Evolutionary conservation across 2,888 invertebrate species (phyloP).

Genomic region (Parochlus steinenii): DNA sequence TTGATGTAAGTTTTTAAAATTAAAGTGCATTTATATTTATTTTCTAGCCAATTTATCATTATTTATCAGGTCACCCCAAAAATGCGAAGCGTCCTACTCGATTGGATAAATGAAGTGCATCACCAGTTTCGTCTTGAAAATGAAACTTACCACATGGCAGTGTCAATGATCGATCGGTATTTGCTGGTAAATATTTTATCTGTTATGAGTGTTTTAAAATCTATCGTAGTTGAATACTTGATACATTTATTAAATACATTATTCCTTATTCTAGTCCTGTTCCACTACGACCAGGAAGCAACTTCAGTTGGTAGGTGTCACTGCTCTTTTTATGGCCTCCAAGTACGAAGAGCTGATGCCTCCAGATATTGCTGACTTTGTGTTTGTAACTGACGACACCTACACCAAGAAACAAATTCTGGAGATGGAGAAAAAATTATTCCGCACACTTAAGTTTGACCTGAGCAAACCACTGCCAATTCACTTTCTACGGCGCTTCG

Average conservation of each 20-base stretch:
- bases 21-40: not conserved
- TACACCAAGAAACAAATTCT: conserved; percentile 64
- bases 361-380: conserved; percentile 76
- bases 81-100: conserved; percentile 79
- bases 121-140: conserved; percentile 65
- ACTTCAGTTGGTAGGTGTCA: conserved; percentile 77
- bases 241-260: conserved; percentile 10
- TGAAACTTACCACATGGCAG: conserved; percentile 80
- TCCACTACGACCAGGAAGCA: conserved; percentile 46
- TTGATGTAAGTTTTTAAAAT: conserved; percentile 18
- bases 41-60: conserved; percentile 6
- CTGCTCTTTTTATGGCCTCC: conserved; percentile 76
- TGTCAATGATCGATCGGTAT: conserved; percentile 80
- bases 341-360: conserved; percentile 81
- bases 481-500: conserved; percentile 72
- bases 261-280: conserved; percentile 34
- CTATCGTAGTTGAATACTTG: conserved; percentile 2
- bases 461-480: conserved; percentile 76
- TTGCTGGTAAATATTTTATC: conserved; percentile 47
- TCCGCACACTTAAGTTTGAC: conserved; percentile 55
- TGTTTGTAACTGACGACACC: conserved; percentile 57
- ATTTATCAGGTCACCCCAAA: conserved; percentile 47
- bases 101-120: conserved; percentile 91
- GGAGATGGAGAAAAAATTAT: conserved; percentile 65
- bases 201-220: no score